Evolutionary conservation across 2,888 invertebrate genomes (phyloP).

Genomic region (Tachina fera): DNA sequence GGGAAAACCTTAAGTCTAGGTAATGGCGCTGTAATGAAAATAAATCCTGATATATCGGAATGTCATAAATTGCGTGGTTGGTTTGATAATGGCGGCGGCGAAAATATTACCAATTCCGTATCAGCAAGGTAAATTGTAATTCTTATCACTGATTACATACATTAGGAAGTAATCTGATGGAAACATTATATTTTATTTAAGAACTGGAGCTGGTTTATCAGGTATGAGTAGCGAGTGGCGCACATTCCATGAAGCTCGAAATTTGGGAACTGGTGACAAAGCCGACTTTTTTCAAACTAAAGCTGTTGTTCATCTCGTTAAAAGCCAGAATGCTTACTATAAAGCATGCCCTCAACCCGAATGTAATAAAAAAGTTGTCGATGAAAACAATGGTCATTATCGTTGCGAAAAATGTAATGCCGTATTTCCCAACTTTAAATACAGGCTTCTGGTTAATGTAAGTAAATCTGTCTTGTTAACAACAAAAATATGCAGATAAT

Average conservation of each 20-base stretch:
- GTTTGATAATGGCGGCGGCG: conserved; percentile 92
- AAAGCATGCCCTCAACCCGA: conserved; percentile 94
- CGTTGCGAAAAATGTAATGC: conserved; percentile 97
- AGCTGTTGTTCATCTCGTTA: conserved; percentile 90
- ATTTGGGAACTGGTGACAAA: conserved; percentile 89
- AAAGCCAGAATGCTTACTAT: conserved; percentile 93
- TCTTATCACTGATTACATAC: neutral
- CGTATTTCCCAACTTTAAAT: conserved; percentile 93
- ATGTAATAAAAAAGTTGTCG: conserved; percentile 98
- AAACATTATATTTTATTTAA: conserved; percentile 10
- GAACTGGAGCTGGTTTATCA: conserved; percentile 82
- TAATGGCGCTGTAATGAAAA: conserved; percentile 86
- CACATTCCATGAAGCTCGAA: conserved; percentile 89
- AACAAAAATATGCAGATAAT: neutral
- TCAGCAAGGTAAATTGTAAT: conserved; percentile 84
- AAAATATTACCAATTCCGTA: conserved; percentile 86
- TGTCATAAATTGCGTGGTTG: conserved; percentile 94
- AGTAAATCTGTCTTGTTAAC: conserved; percentile 81
- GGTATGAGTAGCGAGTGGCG: conserved; percentile 87
- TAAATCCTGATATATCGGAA: conserved; percentile 95
- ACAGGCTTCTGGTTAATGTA: conserved; percentile 91
- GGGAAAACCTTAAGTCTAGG: conserved; percentile 88
- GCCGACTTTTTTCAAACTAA: conserved; percentile 92
- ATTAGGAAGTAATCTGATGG: neutral
- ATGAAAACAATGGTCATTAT: conserved; percentile 93